A percentile compares a stretch with the other conserved stretches of the same genome.
Evolutionary conservation across 2,797 vertebrate species (phyloP).

Genomic region (Merluccius polli): DNA sequence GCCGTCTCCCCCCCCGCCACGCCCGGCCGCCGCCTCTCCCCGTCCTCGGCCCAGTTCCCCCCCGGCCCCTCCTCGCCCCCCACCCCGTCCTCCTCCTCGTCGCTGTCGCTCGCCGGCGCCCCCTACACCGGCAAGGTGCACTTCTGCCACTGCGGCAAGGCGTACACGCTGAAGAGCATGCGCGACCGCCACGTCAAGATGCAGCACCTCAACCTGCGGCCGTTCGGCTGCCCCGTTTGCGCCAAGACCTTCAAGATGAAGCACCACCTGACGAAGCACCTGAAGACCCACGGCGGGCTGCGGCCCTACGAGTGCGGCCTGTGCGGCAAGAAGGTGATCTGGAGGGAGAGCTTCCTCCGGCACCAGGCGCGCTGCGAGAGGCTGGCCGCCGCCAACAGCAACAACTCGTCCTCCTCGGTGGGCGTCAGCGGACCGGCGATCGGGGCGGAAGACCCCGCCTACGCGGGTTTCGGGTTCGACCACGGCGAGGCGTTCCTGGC

Average conservation of each 20-base stretch:
- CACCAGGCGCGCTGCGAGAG: constrained; percentile 86
- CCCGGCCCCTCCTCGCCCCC: constrained; percentile 58
- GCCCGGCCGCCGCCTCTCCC: constrained; percentile 55
- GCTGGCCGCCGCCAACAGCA: constrained; percentile 48
- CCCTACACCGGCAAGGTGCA: constrained; percentile 81
- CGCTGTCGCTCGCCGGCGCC: constrained; percentile 60
- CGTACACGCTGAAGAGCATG: constrained; percentile 93
- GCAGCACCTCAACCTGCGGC: constrained; percentile 93
- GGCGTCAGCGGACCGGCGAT: constrained; percentile 4
- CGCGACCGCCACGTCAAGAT: constrained; percentile 93
- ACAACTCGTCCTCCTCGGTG: neutral
- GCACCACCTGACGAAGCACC: constrained; percentile 93
- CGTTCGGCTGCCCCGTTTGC: constrained; percentile 88
- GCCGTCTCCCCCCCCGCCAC: constrained; percentile 45
- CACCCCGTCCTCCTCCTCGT: constrained; percentile 69
- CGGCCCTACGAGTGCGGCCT: constrained; percentile 85
- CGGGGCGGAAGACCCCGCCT: constrained; percentile 28
- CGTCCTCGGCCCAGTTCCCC: constrained; percentile 52
- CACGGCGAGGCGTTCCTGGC: constrained; percentile 59
- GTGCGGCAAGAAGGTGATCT: constrained; percentile 91
- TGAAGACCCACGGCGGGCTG: constrained; percentile 89
- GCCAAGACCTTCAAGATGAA: constrained; percentile 96
- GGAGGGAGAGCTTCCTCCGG: constrained; percentile 91
- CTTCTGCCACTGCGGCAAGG: constrained; percentile 93
- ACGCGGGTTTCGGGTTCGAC: constrained; percentile 53